Conservation (phyloP, 2,113 vertebrate genomes). For the Oryzias melastigma region DNA sequence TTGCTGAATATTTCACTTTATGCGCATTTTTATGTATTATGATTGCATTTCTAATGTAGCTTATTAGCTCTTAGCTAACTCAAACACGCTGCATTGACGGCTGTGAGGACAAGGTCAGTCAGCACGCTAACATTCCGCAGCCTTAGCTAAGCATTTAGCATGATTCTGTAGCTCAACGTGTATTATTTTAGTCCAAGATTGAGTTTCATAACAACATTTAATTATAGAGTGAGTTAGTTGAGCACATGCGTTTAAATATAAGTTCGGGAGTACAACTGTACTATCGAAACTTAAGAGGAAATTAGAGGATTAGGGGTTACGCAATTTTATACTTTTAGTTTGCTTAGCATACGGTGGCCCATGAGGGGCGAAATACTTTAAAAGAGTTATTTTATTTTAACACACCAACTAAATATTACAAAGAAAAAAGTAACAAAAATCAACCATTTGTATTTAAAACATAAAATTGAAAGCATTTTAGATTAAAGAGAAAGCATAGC, state of each 20-base stretch:
- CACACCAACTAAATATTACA: too few relatives aligned
- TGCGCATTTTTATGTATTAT: too few relatives aligned
- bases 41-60: constrained; percentile 6
- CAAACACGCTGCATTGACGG: constrained; percentile 41
- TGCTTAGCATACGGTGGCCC: neutral
- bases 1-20: too few relatives aligned
- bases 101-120: constrained; percentile 65
- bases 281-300: neutral
- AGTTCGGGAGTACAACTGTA: neutral
- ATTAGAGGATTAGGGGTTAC: neutral
- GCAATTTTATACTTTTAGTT: neutral
- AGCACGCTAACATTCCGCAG: constrained; percentile 10
- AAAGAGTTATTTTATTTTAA: too few relatives aligned
- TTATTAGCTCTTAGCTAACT: constrained; percentile 53
- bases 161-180: neutral
- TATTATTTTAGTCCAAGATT: neutral
- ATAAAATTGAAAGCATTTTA: too few relatives aligned
- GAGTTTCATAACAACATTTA: neutral
- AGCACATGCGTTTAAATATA: neutral
- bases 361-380: neutral
- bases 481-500: too few relatives aligned
- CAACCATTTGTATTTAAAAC: too few relatives aligned
- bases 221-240: too few relatives aligned
- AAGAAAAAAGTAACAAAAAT: too few relatives aligned
- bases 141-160: constrained; percentile 42